phyloP scores from a whole-genome alignment of 2,888 invertebrate species.

The Choristoneura rosaceana region DNA sequence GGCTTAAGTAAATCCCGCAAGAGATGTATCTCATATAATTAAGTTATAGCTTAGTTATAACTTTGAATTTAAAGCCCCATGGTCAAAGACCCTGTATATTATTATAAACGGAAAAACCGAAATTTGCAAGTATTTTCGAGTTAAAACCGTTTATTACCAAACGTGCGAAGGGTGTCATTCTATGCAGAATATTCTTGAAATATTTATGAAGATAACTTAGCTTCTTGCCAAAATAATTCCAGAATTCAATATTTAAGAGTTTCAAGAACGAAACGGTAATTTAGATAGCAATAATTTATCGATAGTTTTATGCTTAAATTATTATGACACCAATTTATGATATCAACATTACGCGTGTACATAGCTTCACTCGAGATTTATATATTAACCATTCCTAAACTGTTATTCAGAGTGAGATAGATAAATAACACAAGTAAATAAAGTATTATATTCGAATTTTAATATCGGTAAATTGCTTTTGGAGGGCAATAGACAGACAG shows the following conservation, averaged over 20 bases:
- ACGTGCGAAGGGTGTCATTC: too few species aligned
- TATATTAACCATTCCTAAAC: conserved; percentile 20
- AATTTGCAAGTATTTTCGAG: too few species aligned
- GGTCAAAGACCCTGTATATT: too few species aligned
- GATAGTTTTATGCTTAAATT: conserved; percentile 21
- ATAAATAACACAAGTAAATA: background rate
- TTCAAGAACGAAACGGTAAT: background rate
- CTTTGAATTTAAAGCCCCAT: too few species aligned
- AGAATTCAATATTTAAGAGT: background rate
- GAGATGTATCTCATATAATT: too few species aligned
- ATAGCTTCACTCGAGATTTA: conserved; percentile 28
- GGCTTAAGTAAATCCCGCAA: too few species aligned
- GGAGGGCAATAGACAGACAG: background rate
- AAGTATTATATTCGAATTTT: background rate
- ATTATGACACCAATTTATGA: conserved; percentile 23
- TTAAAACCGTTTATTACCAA: too few species aligned
- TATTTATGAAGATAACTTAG: background rate
- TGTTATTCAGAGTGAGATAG: conserved; percentile 28
- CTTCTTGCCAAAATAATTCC: background rate
- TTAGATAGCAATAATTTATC: conserved; percentile 8
- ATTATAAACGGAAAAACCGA: too few species aligned
- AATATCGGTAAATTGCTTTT: background rate
- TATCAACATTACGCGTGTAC: conserved; percentile 22
- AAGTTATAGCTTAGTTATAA: too few species aligned
- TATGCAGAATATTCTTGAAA: too few species aligned